These are phyloP conservation scores for Sphinx pinastri DNA, from an alignment of 2,888 invertebrate species.

Conservation along the genomic window DNA sequence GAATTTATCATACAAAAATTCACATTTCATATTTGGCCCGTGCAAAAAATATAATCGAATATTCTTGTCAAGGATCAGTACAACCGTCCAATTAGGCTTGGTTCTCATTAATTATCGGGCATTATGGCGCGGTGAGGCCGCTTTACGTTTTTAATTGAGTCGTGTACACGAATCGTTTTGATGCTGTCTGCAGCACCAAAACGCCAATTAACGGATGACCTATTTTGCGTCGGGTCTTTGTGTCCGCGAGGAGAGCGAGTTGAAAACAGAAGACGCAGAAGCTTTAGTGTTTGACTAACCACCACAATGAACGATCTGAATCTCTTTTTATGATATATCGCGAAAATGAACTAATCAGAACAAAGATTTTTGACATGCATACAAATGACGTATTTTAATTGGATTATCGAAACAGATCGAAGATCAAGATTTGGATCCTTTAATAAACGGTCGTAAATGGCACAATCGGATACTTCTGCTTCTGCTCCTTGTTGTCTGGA, in stretches of 20 bases:
- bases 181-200: slow-evolving; percentile 46
- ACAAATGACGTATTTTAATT: no score
- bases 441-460: no score
- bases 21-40: not conserved
- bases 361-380: no score
- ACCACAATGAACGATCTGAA: no score
- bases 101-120: slow-evolving; percentile 13
- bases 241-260: slow-evolving; percentile 28
- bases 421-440: no score
- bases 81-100: slow-evolving; percentile 21
- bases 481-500: no score
- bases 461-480: no score
- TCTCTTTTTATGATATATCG: no score
- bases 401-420: no score
- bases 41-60: not conserved
- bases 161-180: slow-evolving; percentile 45
- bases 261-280: not conserved
- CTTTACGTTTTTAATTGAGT: slow-evolving; percentile 37
- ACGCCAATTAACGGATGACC: slow-evolving; percentile 57
- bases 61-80: not conserved
- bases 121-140: slow-evolving; percentile 11
- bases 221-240: slow-evolving; percentile 42
- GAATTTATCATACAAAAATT: not conserved
- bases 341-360: no score
- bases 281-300: no score